These are phyloP conservation scores for Drosophila siamana DNA, from an alignment of 2,888 invertebrate genomes.

Conservation along the genomic window DNA sequence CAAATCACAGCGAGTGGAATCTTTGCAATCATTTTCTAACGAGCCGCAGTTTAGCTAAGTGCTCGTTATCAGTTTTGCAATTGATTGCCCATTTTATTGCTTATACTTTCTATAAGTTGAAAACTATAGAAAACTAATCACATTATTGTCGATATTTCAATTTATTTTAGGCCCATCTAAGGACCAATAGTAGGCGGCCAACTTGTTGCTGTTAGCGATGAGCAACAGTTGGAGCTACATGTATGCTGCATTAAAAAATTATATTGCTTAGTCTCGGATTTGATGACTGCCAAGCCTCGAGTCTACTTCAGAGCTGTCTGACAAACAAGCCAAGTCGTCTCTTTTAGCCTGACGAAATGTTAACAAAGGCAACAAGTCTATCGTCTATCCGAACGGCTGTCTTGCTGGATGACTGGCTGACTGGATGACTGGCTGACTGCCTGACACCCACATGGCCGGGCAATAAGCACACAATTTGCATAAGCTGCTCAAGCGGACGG, in stretches of 20 bases:
- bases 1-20: constrained; percentile 5
- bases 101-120: too few relatives aligned
- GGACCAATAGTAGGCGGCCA: constrained; percentile 25
- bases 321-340: constrained; percentile 61
- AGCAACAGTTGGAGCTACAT: constrained; percentile 28
- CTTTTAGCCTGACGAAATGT: constrained; percentile 73
- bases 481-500: constrained; percentile 66
- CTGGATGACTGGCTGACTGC: constrained; percentile 48
- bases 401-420: constrained; percentile 17
- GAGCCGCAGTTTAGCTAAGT: background rate
- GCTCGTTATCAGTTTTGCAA: background rate
- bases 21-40: background rate
- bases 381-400: constrained; percentile 57
- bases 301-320: constrained; percentile 54
- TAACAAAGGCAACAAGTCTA: constrained; percentile 78
- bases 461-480: constrained; percentile 77
- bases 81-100: too few relatives aligned
- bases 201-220: constrained; percentile 9
- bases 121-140: too few relatives aligned
- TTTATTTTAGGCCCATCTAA: background rate
- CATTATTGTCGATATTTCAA: too few relatives aligned
- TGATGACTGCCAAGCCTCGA: constrained; percentile 46
- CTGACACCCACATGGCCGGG: constrained; percentile 78
- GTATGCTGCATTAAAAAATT: constrained; percentile 14
- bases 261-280: constrained; percentile 24